Evolutionary conservation across 2,888 invertebrate species (phyloP), one percentile per base, ranked within the genome.

Genomic region (Notodonta dromedarius): DNA sequence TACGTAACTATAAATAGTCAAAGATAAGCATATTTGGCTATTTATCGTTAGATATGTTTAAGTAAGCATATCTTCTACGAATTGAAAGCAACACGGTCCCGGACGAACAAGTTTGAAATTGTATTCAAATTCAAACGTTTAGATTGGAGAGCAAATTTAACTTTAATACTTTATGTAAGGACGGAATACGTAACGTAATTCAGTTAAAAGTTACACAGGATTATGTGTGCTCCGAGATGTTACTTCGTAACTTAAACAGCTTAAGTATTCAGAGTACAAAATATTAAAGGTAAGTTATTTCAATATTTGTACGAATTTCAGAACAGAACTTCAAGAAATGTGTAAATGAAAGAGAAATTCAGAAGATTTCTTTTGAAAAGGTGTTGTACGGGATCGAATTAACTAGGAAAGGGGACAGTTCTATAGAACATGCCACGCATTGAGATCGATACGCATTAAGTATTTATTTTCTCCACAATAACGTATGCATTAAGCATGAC

Each of bases 221-320:
- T 55, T 55, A 55, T 55, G 55, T 54, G 39, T 55, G 40, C 39
- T 53, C 8, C 14, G 55, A 53, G 53, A 55, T 40, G 40, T 55
- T 55, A 40, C 40, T 55, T 16, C 4, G 16, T n/a, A 55, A 40
- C 55, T 55, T 35, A 55, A 53, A 55, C 55, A 55, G 14, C 40
- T 55, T 52, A 0, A 40, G 39, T 40, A 40, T 16, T 55, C 16
- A 8, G 40, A 39, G 40, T 13, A 55, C n/a, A 12, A n/a, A 40
- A 55, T 14, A 55, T 39, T n/a, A 55, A 55, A 55, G 55, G 55
- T 9, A 54, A 52, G 24, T 52, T 24, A 53, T 32, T 35, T 50
- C 13, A 50, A 32, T 35, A 35, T 53, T 53, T 24, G 52, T 13
- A 53, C 12, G 24, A 53, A 51, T 51, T 51, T 51, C 7, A n/a